Percentiles rank a stretch among this genome's conserved stretches.
Evolutionary conservation across 2,113 vertebrate species (phyloP).

Genomic region (Lanius ludovicianus): DNA sequence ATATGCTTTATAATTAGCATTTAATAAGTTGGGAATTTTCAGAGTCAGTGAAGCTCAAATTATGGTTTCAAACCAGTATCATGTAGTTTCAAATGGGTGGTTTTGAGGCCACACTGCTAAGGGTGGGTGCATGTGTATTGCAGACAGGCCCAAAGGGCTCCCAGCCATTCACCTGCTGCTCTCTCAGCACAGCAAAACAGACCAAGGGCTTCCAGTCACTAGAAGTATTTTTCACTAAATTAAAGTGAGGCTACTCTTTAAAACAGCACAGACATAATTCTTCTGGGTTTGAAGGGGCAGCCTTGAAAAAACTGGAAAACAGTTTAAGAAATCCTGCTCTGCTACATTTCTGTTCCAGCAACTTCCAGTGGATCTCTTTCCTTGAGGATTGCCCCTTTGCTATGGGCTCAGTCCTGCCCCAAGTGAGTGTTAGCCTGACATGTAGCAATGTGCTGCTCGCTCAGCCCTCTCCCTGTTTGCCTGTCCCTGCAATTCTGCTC

Average conservation of each 20-base stretch:
- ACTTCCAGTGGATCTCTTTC: background rate
- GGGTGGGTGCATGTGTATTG: fast-evolving
- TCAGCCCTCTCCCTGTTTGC: background rate
- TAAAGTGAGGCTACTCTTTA: background rate
- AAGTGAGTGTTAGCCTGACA: background rate
- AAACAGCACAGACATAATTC: background rate
- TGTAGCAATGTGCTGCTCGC: background rate
- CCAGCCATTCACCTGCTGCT: background rate
- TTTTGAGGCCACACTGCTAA: background rate
- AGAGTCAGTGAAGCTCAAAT: background rate
- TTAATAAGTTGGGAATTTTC: background rate
- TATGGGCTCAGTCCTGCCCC: background rate
- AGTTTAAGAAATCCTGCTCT: background rate
- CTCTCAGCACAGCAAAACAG: background rate
- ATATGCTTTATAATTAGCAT: background rate
- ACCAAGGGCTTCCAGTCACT: background rate
- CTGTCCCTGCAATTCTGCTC: background rate
- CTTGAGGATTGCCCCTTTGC: background rate
- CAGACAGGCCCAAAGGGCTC: fast-evolving
- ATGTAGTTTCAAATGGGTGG: background rate
- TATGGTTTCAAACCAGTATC: background rate
- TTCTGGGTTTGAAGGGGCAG: background rate
- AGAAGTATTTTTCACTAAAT: background rate
- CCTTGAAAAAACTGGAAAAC: background rate
- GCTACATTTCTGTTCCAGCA: background rate